phyloP scores from a whole-genome alignment of 2,797 vertebrate genomes.

The Hydrocynus forskahlii region DNA sequence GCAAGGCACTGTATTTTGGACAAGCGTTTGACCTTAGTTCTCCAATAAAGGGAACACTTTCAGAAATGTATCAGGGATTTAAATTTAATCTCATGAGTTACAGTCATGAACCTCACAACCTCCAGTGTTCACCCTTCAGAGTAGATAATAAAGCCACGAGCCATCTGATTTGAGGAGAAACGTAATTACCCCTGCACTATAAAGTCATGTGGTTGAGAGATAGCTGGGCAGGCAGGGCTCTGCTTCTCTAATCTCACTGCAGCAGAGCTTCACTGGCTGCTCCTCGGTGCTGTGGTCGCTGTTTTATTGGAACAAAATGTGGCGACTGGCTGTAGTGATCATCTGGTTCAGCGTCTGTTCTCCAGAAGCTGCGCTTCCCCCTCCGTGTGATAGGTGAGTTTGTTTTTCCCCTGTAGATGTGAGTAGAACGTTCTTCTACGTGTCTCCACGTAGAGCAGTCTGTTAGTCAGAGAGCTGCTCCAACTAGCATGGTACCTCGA shows the following conservation, averaged over 20 bases:
- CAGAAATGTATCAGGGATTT: no score
- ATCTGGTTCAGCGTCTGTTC: neutral
- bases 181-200: neutral
- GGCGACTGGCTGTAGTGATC: neutral
- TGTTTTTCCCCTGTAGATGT: neutral
- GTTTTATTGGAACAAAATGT: neutral
- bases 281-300: neutral
- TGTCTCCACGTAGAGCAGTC: neutral
- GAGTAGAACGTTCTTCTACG: neutral
- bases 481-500: no score
- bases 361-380: conserved; percentile 51
- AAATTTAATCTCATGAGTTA: no score
- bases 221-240: neutral
- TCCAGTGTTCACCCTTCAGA: neutral
- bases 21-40: no score
- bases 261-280: neutral
- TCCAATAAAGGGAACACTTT: no score
- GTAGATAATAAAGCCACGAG: neutral
- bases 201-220: neutral
- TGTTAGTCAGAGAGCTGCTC: neutral
- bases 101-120: no score
- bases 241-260: neutral
- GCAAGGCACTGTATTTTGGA: no score
- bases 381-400: conserved; percentile 82
- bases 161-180: neutral